A percentile compares a stretch with the other conserved stretches of the same genome.
Conservation (phyloP, 2,888 invertebrate genomes). For the Buathra laborator region DNA sequence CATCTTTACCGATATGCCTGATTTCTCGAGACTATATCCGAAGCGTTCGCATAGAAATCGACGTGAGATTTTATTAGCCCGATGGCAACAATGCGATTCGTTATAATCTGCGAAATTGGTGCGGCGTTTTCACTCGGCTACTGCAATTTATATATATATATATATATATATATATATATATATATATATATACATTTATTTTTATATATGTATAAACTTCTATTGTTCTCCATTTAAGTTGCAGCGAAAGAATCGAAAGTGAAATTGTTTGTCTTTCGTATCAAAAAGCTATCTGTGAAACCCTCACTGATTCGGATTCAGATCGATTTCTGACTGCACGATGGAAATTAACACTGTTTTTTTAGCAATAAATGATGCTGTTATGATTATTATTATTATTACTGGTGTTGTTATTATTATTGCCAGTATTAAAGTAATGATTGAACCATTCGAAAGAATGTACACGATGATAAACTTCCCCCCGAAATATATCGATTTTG, state of each 20-base stretch:
- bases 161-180: background rate
- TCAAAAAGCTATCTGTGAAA: background rate
- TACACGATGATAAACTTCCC: no score
- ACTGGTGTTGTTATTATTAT: no score
- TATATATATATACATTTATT: background rate
- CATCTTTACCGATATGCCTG: slow-evolving; percentile 66
- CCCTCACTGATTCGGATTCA: background rate
- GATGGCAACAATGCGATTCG: slow-evolving; percentile 25
- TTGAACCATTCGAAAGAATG: no score
- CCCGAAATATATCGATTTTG: no score
- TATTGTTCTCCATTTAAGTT: background rate
- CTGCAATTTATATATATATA: background rate
- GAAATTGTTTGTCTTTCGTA: background rate
- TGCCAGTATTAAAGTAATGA: no score
- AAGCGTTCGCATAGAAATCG: slow-evolving; percentile 44
- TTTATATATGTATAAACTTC: background rate
- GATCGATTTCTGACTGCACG: background rate
- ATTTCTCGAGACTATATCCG: slow-evolving; percentile 52
- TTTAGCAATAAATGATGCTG: no score
- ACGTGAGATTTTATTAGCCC: slow-evolving; percentile 28
- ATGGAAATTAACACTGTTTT: background rate
- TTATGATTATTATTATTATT: no score
- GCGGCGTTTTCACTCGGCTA: slow-evolving; percentile 14
- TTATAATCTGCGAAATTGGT: slow-evolving; percentile 37
- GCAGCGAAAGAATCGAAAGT: slow-evolving; percentile 5